Conservation (phyloP, 2,797 vertebrate species). For the Coilia nasus region DNA sequence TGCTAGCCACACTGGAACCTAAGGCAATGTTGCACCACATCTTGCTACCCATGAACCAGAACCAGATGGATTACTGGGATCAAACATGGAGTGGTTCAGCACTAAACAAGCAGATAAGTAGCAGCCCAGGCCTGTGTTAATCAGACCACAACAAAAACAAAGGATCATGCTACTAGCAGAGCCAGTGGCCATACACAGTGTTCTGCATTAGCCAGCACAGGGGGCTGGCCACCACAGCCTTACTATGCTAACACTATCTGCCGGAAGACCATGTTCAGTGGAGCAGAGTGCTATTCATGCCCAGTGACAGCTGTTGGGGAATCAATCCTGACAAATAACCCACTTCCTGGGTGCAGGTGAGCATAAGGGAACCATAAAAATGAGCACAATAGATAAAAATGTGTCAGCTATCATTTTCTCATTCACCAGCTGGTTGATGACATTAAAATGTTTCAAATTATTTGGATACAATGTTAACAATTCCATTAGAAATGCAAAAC, state of each 20-base stretch:
- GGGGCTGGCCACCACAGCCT: neutral
- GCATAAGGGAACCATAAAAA: neutral
- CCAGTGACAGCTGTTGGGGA: constrained; percentile 25
- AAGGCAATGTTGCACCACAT: neutral
- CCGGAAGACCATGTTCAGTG: neutral
- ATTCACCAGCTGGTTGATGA: constrained; percentile 14
- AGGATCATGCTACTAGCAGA: neutral
- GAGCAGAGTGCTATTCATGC: neutral
- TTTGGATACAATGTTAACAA: neutral
- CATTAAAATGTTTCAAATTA: neutral
- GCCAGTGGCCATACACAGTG: neutral
- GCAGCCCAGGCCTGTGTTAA: neutral
- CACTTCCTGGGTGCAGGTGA: neutral
- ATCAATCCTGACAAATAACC: neutral
- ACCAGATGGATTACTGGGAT: too few relatives aligned
- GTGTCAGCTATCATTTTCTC: neutral
- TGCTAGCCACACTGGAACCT: neutral
- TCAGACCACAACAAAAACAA: neutral
- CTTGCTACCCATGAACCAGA: neutral
- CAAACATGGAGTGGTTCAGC: neutral
- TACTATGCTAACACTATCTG: neutral
- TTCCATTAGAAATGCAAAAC: neutral
- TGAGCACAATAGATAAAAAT: neutral
- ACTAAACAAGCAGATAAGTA: neutral
- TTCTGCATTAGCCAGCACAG: neutral